Conservation (phyloP, 1,140 invertebrate species). For the Magallana gigas region DNA sequence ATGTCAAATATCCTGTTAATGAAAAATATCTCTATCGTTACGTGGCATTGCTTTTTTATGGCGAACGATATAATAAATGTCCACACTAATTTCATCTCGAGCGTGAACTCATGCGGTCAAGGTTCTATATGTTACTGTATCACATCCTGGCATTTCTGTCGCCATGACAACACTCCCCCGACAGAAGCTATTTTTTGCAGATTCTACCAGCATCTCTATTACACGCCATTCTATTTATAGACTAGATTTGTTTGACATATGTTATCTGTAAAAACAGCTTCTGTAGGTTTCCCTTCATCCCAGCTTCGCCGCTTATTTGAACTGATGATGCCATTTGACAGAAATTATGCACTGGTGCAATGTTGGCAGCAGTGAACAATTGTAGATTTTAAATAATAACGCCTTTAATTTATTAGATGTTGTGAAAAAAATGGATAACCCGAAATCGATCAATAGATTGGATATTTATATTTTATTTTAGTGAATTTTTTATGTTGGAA, state of each 20-base stretch:
- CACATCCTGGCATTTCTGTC: neutral
- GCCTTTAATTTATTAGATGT: neutral
- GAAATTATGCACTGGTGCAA: slow-evolving; percentile 4
- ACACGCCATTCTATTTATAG: slow-evolving; percentile 24
- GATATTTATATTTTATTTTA: too few species aligned
- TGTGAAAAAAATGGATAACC: too few species aligned
- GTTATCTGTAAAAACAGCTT: slow-evolving; percentile 34
- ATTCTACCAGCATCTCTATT: slow-evolving; percentile 26
- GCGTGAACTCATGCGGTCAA: neutral
- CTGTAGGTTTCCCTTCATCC: slow-evolving; percentile 18
- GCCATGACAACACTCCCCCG: slow-evolving; percentile 16
- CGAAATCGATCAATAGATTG: too few species aligned
- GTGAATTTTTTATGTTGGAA: too few species aligned
- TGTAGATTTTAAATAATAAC: neutral
- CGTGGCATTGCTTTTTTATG: neutral
- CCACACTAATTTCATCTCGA: neutral
- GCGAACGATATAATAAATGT: neutral
- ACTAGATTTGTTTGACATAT: slow-evolving; percentile 32
- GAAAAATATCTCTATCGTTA: neutral
- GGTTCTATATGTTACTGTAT: neutral
- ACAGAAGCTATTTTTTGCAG: slow-evolving; percentile 13
- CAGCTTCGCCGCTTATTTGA: slow-evolving; percentile 21
- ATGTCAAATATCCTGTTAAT: slow-evolving; percentile 24
- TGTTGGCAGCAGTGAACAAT: neutral
- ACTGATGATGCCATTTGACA: slow-evolving; percentile 30